Evolutionary conservation across 1,140 invertebrate species (phyloP).

Genomic region (Melanaphis sacchari): DNA sequence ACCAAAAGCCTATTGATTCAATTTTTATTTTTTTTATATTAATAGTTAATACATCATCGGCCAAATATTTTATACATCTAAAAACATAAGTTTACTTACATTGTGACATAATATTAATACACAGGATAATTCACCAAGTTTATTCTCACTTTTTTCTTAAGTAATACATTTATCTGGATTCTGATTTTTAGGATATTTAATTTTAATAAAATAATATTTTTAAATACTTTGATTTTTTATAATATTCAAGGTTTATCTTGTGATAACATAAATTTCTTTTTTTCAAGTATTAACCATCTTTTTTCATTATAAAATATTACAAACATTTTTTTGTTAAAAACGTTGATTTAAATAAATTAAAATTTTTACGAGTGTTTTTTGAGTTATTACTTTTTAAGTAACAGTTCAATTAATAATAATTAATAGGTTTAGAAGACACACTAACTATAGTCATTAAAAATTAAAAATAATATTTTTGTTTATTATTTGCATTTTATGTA

Average conservation of each 20-base stretch:
- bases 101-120: not conserved
- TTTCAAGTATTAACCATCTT: no score
- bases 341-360: no score
- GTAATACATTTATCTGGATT: not conserved
- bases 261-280: no score
- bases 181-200: not conserved
- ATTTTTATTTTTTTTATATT: not conserved
- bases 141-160: not conserved
- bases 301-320: no score
- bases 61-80: not conserved
- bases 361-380: no score
- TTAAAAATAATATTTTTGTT: no score
- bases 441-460: no score
- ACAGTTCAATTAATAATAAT: no score
- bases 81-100: not conserved
- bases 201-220: not conserved
- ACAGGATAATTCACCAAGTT: not conserved
- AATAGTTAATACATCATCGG: not conserved
- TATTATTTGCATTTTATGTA: no score
- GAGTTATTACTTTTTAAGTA: no score
- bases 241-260: not conserved
- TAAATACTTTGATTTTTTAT: not conserved
- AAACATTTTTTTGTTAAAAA: no score
- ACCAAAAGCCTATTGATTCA: not conserved
- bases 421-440: no score